Base-by-base conservation (phyloP, 2,113 vertebrate species). In the Anarrhichthys ocellatus region DNA sequence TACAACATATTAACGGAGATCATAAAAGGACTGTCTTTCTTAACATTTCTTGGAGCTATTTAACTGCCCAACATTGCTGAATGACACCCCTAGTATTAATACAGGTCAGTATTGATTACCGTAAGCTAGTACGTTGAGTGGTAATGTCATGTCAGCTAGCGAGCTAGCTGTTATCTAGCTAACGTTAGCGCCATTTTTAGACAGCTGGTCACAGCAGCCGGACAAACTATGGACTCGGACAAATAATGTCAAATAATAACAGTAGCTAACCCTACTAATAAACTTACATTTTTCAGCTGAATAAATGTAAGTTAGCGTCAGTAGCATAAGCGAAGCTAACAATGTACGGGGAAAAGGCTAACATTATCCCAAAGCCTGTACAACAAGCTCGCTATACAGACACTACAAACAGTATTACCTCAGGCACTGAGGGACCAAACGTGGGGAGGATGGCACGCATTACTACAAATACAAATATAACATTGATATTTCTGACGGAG, bases 291-390 rank as follows among this genome's bases (percentile, higher is more conserved):
- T 36, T 10, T 3, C 15, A 15, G 5, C 0, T 24, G 3, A 15
- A 4, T 20, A 11, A 2, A 20, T 11, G 34, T 34, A 34, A 34
- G 34, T 17, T 27, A 61, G 59, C 59, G 24, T 59, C 7, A 32
- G 22, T 17, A 62, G 67, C 32, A 46, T 9, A 9, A 32, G 78
- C 52, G 75, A 75, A 75, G 82, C 76, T 89, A 87, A 67, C 59
- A 13, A 9, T 15, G 2, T 15, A 59, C 17, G 14, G 4, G 5
- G 3, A 36, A 48, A n/a, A 24, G 44, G 32, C 44, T 32, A 58
- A 29, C 58, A 5, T 1, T 2, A 42, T 2, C 9, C n/a, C 18
- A 0, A 4, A 7, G 34, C 0, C 17, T 10, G 0, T 14, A 3
- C 46, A 61, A 68, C 9, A 3, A 20, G 17, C 66, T 27, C 29